phyloP scores from a whole-genome alignment of 2,113 vertebrate genomes.

The Oryzias curvinotus region DNA sequence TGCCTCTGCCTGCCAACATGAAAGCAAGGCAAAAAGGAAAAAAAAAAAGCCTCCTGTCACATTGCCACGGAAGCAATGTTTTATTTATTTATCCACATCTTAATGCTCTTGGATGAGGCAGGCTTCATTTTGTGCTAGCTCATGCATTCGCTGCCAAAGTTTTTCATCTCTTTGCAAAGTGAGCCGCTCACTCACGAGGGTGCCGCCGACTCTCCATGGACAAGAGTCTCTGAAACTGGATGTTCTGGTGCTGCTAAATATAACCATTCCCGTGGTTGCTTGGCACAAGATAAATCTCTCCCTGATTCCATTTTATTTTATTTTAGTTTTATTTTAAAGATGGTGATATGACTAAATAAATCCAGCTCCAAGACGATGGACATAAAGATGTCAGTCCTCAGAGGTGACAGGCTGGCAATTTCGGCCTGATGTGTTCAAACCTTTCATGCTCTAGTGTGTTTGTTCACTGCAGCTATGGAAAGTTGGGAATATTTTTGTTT shows the following conservation, averaged over 20 bases:
- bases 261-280: constrained; percentile 18
- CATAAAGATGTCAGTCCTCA: neutral
- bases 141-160: constrained; percentile 30
- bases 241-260: constrained; percentile 56
- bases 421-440: no score
- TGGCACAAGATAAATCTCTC: constrained; percentile 21
- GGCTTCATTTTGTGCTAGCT: constrained; percentile 66
- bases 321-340: neutral
- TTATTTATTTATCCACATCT: constrained; percentile 70
- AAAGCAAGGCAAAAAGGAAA: constrained; percentile 53
- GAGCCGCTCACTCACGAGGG: constrained; percentile 41
- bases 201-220: constrained; percentile 35
- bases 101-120: constrained; percentile 56
- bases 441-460: no score
- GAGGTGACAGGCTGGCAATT: neutral
- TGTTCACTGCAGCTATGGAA: no score
- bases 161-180: constrained; percentile 38
- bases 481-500: no score
- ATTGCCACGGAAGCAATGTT: constrained; percentile 65
- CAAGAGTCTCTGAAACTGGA: constrained; percentile 35
- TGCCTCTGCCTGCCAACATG: constrained; percentile 60
- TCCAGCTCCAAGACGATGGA: neutral
- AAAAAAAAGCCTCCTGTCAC: constrained; percentile 52
- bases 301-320: neutral
- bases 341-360: constrained; percentile 4